Conservation (phyloP, 2,797 vertebrate genomes). For the Oreochromis grahami region DNA sequence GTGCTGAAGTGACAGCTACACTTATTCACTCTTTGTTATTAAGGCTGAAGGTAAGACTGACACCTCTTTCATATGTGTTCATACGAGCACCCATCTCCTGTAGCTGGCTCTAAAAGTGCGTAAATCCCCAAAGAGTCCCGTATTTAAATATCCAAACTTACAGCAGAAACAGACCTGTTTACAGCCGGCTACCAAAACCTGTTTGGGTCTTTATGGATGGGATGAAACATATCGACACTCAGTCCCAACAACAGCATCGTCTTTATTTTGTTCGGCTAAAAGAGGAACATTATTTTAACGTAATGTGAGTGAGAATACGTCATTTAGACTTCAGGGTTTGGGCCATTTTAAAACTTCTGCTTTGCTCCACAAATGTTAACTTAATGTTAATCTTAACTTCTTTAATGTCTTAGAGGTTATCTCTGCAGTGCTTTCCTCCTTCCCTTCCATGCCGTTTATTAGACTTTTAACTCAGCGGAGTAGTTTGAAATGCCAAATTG, state of each 20-base stretch:
- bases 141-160: neutral
- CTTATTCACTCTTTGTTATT: neutral
- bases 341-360: neutral
- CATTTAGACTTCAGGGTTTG: neutral
- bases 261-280: neutral
- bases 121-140: neutral
- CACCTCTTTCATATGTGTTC: neutral
- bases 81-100: neutral
- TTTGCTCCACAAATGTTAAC: neutral
- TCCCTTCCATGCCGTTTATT: neutral
- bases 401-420: neutral
- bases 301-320: neutral
- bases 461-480: neutral
- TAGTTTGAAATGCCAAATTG: neutral
- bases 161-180: neutral
- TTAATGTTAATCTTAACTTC: neutral
- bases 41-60: neutral
- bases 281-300: neutral
- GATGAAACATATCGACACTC: neutral
- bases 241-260: neutral
- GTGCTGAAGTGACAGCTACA: neutral
- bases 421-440: neutral
- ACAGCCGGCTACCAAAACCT: neutral
- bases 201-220: neutral
- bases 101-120: neutral